phyloP scores from a whole-genome alignment of 1,140 invertebrate genomes.

The Saxidomus purpurata region DNA sequence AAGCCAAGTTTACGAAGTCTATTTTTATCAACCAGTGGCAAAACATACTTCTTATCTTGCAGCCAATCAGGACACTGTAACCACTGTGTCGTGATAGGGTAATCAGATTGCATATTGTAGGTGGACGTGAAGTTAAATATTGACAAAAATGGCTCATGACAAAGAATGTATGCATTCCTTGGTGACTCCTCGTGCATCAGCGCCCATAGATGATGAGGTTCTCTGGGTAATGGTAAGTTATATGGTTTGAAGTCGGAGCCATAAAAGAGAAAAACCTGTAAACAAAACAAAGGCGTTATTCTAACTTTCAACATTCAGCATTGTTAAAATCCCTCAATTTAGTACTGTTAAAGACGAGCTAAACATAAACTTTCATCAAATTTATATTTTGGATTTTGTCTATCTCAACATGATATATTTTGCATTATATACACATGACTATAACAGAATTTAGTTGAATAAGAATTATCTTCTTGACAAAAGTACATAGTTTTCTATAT shows the following conservation, averaged over 20 bases:
- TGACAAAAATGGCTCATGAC: constrained; percentile 87
- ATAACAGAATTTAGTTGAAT: neutral
- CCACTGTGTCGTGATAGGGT: constrained; percentile 92
- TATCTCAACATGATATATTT: too few species aligned
- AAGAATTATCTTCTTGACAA: too few species aligned
- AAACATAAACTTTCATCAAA: too few species aligned
- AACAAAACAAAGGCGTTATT: constrained; percentile 51
- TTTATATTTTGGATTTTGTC: too few species aligned
- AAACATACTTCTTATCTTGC: constrained; percentile 88
- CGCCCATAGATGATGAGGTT: constrained; percentile 89
- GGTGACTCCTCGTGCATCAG: constrained; percentile 95
- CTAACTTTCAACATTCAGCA: too few species aligned
- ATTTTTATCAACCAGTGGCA: constrained; percentile 89
- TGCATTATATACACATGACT: too few species aligned
- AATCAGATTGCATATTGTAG: constrained; percentile 91
- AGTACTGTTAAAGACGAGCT: too few species aligned
- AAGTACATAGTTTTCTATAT: too few species aligned
- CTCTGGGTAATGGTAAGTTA: constrained; percentile 91
- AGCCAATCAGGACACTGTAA: constrained; percentile 89
- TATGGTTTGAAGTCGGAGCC: constrained; percentile 90
- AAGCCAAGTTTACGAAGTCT: constrained; percentile 86
- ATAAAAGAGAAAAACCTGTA: constrained; percentile 90
- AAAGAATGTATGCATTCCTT: constrained; percentile 92
- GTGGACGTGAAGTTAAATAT: constrained; percentile 94
- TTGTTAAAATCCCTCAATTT: too few species aligned